These are phyloP conservation scores for Protobothrops flavoviridis DNA, from an alignment of 2,113 vertebrate genomes.

Conservation along the genomic window DNA sequence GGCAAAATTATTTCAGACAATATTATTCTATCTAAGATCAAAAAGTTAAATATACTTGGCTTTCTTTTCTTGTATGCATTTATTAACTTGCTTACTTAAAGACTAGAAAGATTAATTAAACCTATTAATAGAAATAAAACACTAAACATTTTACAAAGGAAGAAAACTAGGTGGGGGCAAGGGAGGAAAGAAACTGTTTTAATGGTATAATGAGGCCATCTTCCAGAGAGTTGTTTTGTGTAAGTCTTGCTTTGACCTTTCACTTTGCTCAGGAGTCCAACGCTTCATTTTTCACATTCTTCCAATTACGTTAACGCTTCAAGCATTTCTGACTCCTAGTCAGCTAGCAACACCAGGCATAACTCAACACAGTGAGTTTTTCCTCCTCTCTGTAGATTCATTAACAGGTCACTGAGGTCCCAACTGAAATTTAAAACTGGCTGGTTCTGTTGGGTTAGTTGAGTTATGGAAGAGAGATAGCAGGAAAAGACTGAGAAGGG, in stretches of 20 bases:
- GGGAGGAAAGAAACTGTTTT: constrained; percentile 74
- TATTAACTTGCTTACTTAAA: constrained; percentile 38
- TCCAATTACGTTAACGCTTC: constrained; percentile 99
- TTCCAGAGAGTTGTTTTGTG: constrained; percentile 95
- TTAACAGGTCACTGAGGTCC: constrained; percentile 82
- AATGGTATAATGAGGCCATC: constrained; percentile 95
- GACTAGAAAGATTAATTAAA: constrained; percentile 48
- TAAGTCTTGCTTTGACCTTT: constrained; percentile 94
- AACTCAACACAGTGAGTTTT: constrained; percentile 85
- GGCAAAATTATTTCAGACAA: constrained; percentile 72
- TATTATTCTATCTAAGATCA: constrained; percentile 43
- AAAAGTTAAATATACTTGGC: constrained; percentile 25
- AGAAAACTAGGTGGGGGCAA: constrained; percentile 48
- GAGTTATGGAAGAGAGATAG: constrained; percentile 75
- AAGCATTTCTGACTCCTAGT: constrained; percentile 94
- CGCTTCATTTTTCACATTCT: constrained; percentile 99
- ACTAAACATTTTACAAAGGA: constrained; percentile 59
- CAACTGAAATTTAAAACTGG: constrained; percentile 83
- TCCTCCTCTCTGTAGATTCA: constrained; percentile 83
- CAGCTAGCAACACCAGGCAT: constrained; percentile 87
- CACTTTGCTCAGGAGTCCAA: constrained; percentile 87
- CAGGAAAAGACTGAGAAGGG: constrained; percentile 64
- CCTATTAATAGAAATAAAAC: constrained; percentile 66
- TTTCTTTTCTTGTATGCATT: constrained; percentile 7
- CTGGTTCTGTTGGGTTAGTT: constrained; percentile 80